phyloP scores from a whole-genome alignment of 2,113 vertebrate genomes.

The Tachycineta bicolor region DNA sequence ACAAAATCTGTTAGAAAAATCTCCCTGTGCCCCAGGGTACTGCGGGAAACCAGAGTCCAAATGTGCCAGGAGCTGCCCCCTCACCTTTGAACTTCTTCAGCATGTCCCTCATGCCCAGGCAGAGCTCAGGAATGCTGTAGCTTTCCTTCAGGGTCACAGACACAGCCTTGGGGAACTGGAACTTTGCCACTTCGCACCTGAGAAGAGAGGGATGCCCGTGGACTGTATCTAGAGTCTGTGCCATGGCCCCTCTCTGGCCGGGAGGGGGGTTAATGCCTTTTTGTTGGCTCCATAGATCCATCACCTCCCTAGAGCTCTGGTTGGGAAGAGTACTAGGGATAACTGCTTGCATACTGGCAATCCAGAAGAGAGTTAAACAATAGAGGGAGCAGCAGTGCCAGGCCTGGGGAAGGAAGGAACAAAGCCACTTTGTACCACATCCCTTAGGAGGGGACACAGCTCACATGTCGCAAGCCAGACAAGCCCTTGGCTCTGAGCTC shows the following conservation, averaged over 20 bases:
- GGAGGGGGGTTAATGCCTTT: not conserved
- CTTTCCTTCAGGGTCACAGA: constrained; percentile 25
- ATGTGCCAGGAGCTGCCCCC: not conserved
- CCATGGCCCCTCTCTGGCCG: not conserved
- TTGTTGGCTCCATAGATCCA: not conserved
- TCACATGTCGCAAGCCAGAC: not conserved
- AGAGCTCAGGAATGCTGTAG: constrained; percentile 47
- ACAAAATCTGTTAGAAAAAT: not conserved
- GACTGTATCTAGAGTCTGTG: not conserved
- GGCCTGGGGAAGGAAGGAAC: not conserved
- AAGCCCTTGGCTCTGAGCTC: not conserved
- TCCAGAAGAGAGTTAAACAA: accelerated
- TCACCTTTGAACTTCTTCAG: constrained; percentile 65
- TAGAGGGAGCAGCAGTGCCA: not conserved
- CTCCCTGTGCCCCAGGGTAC: not conserved
- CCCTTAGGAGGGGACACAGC: not conserved
- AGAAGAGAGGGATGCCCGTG: not conserved
- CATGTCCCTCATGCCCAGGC: constrained; percentile 58
- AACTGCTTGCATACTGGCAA: not conserved
- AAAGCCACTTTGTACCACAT: accelerated
- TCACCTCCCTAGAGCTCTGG: not conserved
- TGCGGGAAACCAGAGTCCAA: not conserved
- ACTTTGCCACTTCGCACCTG: constrained; percentile 12
- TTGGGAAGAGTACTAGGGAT: not conserved
- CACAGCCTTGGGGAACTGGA: not conserved